A percentile compares a stretch with the other conserved stretches of the same genome.
Evolutionary conservation across 1,140 invertebrate species (phyloP).

Genomic region (Cydia strobilella): DNA sequence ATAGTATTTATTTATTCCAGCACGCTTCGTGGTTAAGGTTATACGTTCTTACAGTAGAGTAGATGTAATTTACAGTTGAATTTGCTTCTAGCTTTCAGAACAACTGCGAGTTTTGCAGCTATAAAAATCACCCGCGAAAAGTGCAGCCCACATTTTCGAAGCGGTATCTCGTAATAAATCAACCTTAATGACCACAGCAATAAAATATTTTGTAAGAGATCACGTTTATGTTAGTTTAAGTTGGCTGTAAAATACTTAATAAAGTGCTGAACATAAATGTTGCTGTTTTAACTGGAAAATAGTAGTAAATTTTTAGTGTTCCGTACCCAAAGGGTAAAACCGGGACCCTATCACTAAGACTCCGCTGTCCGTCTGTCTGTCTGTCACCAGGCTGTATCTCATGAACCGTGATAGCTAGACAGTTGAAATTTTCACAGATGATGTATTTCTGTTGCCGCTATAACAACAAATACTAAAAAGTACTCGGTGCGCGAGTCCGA

Average conservation of each 20-base stretch:
- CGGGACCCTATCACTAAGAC: too few relatives aligned
- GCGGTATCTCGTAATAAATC: slow-evolving; percentile 30
- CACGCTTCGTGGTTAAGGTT: slow-evolving; percentile 8
- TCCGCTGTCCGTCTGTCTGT: too few relatives aligned
- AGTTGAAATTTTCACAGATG: too few relatives aligned
- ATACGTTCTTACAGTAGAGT: slow-evolving; percentile 1
- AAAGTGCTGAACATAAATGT: neutral
- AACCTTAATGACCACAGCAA: slow-evolving; percentile 28
- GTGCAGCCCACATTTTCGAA: slow-evolving; percentile 24
- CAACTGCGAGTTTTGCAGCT: slow-evolving; percentile 17
- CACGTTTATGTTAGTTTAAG: slow-evolving; percentile 30
- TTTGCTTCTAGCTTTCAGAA: slow-evolving; percentile 4
- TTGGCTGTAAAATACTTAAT: slow-evolving; percentile 11
- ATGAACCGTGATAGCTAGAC: too few relatives aligned
- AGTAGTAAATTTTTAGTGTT: too few relatives aligned
- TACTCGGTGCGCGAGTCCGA: too few relatives aligned
- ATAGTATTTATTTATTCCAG: neutral
- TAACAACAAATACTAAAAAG: too few relatives aligned
- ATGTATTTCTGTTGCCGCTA: too few relatives aligned
- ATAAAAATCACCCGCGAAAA: slow-evolving; percentile 32
- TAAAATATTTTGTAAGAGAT: slow-evolving; percentile 33
- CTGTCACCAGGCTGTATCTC: too few relatives aligned
- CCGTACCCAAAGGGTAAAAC: too few relatives aligned
- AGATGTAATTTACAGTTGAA: slow-evolving; percentile 25
- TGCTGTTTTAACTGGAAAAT: neutral